These are phyloP conservation scores for Mohoua ochrocephala DNA, from an alignment of 2,113 vertebrate species.

Conservation along the genomic window DNA sequence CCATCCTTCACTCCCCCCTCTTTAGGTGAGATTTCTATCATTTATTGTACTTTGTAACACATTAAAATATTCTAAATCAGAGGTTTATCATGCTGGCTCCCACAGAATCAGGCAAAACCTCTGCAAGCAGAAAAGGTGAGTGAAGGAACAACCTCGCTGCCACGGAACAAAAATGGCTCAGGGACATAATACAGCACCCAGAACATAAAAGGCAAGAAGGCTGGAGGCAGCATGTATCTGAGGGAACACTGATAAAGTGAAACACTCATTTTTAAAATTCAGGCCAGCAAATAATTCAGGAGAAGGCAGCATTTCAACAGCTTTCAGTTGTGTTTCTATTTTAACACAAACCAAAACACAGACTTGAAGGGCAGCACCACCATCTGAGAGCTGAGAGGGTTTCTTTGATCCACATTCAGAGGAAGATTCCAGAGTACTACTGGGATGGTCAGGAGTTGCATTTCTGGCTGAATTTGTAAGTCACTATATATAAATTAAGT, in stretches of 20 bases:
- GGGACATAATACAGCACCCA: neutral
- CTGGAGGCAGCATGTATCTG: neutral
- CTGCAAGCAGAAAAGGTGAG: neutral
- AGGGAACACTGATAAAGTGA: neutral
- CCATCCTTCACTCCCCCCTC: neutral
- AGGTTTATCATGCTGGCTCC: neutral
- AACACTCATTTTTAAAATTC: neutral
- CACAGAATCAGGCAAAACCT: neutral
- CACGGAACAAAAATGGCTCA: neutral
- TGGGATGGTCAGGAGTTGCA: neutral
- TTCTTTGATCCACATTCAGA: neutral
- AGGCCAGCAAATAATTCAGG: neutral
- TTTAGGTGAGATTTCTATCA: constrained; percentile 15
- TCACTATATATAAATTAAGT: neutral
- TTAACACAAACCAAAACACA: neutral
- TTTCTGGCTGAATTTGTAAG: neutral
- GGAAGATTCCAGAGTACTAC: no score
- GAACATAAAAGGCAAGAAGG: neutral
- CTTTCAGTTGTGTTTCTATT: neutral
- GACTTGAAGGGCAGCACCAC: neutral
- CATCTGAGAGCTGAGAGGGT: neutral
- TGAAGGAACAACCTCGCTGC: neutral
- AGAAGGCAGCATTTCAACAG: neutral
- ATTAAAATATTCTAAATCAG: constrained; percentile 19
- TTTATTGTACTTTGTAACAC: constrained; percentile 1